Percentiles rank a stretch among this genome's conserved stretches.
Evolutionary conservation across 2,113 vertebrate genomes (phyloP).

Genomic region (Anarhynchus alexandrinus): DNA sequence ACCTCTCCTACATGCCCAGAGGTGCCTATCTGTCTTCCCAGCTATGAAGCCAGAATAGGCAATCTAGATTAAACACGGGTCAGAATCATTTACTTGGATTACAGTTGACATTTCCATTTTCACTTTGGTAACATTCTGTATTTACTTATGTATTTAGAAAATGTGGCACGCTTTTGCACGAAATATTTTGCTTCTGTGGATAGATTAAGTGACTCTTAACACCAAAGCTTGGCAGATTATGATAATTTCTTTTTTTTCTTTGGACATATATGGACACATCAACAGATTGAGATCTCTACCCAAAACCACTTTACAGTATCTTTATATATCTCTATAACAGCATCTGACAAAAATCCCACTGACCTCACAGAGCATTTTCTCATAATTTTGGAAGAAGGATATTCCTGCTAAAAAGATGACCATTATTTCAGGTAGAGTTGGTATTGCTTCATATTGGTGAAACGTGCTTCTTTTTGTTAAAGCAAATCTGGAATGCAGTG

Average conservation of each 20-base stretch:
- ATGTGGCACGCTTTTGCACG: not conserved
- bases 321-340: not conserved
- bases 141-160: not conserved
- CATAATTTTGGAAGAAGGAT: not conserved
- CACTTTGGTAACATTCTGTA: not conserved
- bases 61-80: not conserved
- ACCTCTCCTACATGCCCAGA: not conserved
- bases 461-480: not conserved
- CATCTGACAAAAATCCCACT: not conserved
- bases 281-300: not conserved
- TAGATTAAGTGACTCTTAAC: not conserved
- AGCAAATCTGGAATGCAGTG: not conserved
- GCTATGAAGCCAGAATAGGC: not conserved
- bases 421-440: not conserved
- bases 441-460: not conserved
- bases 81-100: not conserved
- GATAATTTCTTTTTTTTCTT: not conserved
- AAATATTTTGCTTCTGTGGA: not conserved
- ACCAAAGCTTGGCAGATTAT: not conserved
- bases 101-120: not conserved
- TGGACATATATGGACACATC: not conserved
- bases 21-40: not conserved
- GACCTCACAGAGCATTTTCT: not conserved
- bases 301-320: not conserved
- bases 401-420: not conserved